Evolutionary conservation across 2,888 invertebrate species (phyloP).

Genomic region (Zelleria hepariella): DNA sequence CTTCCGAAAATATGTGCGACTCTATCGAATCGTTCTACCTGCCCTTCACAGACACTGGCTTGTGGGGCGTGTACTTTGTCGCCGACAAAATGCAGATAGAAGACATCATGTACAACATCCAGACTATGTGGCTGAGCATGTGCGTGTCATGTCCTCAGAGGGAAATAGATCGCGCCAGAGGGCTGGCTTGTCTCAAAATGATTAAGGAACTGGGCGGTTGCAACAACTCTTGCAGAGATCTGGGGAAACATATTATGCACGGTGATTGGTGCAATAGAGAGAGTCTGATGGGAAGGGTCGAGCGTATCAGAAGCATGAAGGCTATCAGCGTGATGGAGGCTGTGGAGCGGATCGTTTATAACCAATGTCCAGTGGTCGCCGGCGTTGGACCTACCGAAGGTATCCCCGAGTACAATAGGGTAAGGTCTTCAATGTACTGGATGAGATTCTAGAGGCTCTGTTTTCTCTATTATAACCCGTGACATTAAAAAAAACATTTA

Average conservation of each 20-base stretch:
- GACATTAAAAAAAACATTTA: no score
- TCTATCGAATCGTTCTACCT: slow-evolving; percentile 55
- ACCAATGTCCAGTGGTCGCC: slow-evolving; percentile 50
- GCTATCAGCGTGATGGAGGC: slow-evolving; percentile 16
- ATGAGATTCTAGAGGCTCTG: slow-evolving; percentile 27
- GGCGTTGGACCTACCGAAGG: slow-evolving; percentile 55
- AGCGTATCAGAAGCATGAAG: slow-evolving; percentile 10
- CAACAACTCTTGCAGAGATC: slow-evolving; percentile 37
- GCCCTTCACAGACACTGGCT: slow-evolving; percentile 47
- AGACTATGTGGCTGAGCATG: slow-evolving; percentile 49
- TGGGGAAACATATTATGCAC: slow-evolving; percentile 43
- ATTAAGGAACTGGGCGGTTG: slow-evolving; percentile 30
- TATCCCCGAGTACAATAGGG: slow-evolving; percentile 46
- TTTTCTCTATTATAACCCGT: not conserved
- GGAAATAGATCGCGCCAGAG: slow-evolving; percentile 40
- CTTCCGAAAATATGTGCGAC: slow-evolving; percentile 37
- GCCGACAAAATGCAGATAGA: slow-evolving; percentile 34
- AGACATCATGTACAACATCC: slow-evolving; percentile 40
- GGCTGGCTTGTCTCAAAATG: slow-evolving; percentile 34
- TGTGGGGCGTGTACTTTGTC: slow-evolving; percentile 64
- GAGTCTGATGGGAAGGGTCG: slow-evolving; percentile 14
- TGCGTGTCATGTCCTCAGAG: slow-evolving; percentile 27
- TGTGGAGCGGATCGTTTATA: slow-evolving; percentile 40
- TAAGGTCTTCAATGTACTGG: slow-evolving; percentile 47
- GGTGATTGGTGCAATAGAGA: slow-evolving; percentile 25